Base-by-base conservation (phyloP, 2,888 invertebrate genomes). In the Tetramorium bicarinatum region DNA sequence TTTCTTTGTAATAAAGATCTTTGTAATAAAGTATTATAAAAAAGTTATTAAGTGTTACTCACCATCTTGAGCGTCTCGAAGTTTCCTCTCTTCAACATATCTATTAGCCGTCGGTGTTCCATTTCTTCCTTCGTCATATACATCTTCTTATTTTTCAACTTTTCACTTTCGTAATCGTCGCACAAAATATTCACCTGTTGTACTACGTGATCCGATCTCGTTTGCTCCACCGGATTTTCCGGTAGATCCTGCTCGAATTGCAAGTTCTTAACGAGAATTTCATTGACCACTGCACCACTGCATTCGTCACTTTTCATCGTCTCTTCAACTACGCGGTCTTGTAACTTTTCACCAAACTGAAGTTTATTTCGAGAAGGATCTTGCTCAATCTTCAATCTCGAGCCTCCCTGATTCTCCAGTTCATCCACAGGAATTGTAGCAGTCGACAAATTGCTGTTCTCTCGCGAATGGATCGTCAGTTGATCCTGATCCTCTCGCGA, bases 51-150 rank as follows among this genome's bases (percentile, higher is more conserved):
- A 64, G 9, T 56, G 21, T 83, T 56, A 92, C 93, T 94, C 86
- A 94, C 93, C 93, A 79, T 77, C 88, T 91, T 93, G 25, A 91
- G 92, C 11, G 89, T 87, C 49, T 92, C 91, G 87, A 91, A 92
- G 82, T 94, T 93, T 9, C 92, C 88, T 25, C 89, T 91, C 77
- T 87, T 90, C 44, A 94, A 88, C 84, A 93, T 82, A 64, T 93
- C 93, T 90, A 93, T 92, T 86, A 94, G 83, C 86, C 90, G 93
- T 79, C 91, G 92, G 13, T 92, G 90, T 88, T 93, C 93, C 90
- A 92, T 91, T 75, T 93, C 93, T 71, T 93, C 93, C 88, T 92
- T 93, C 85, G 92, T 93, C 85, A 91, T 90, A 84, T 92, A 92
- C 59, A 93, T 88, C 87, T 93, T 91, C 18, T 8, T 90, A 74